These are phyloP conservation scores for Pseudochirops cupreus DNA, from an alignment of 2,797 vertebrate species.

Conservation along the genomic window DNA sequence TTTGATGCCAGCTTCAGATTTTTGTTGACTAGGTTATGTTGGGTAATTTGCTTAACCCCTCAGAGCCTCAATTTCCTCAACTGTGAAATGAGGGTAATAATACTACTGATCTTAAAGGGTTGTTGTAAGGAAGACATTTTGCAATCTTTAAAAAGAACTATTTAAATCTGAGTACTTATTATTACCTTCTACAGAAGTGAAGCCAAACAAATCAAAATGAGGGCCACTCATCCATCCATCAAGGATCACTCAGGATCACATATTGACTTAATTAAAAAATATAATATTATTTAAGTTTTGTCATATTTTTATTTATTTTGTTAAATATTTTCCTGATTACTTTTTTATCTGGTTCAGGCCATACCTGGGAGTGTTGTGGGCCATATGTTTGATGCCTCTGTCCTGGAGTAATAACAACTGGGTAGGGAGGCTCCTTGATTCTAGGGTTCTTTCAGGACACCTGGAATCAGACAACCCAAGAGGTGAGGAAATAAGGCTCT, in stretches of 20 bases:
- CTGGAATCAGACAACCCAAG: not conserved
- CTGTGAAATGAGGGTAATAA: not conserved
- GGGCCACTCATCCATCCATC: not conserved
- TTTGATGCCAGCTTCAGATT: not conserved
- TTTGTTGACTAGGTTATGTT: not conserved
- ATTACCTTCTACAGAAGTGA: not conserved
- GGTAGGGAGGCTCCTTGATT: not conserved
- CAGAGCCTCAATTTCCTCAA: not conserved
- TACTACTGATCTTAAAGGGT: not conserved
- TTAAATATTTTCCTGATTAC: not conserved
- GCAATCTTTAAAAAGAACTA: not conserved
- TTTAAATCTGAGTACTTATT: not conserved
- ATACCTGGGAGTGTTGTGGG: not conserved
- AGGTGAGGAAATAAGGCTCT: not conserved
- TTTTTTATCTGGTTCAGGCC: not conserved
- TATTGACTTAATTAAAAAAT: not conserved
- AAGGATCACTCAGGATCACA: not conserved
- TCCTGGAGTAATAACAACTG: not conserved
- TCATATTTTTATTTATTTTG: not conserved
- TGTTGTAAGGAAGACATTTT: not conserved
- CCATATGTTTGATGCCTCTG: not conserved
- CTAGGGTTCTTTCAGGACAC: not conserved
- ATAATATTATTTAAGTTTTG: not conserved
- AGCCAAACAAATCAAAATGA: not conserved
- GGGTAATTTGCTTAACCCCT: not conserved